These are phyloP conservation scores for Scophthalmus maximus DNA, from an alignment of 2,113 vertebrate species.

Conservation along the genomic window DNA sequence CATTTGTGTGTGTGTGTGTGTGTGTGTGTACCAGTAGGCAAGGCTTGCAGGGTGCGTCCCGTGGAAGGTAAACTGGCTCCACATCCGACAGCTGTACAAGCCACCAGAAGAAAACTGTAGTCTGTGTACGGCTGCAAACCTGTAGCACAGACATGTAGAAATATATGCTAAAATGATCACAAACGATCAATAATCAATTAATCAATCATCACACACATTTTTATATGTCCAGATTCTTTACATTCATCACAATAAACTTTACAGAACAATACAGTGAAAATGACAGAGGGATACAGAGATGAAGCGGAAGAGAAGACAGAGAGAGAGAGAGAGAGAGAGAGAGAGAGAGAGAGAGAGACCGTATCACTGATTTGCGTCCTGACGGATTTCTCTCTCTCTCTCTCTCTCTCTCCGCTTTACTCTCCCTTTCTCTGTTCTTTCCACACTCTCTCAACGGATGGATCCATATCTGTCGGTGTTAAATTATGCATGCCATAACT, in stretches of 20 bases:
- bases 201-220: background rate
- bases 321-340: constrained; percentile 1
- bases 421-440: constrained; percentile 65
- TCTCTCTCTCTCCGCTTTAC: constrained; percentile 33
- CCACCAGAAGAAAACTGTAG: constrained; percentile 88
- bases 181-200: background rate
- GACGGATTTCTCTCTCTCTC: constrained; percentile 4
- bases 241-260: background rate
- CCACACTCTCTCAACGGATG: constrained; percentile 77
- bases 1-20: constrained; percentile 16
- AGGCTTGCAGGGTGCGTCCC: constrained; percentile 89
- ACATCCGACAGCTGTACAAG: constrained; percentile 90
- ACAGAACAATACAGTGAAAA: background rate
- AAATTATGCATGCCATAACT: constrained; percentile 84
- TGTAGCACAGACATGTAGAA: constrained; percentile 65
- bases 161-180: background rate
- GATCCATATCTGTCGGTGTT: constrained; percentile 80
- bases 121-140: constrained; percentile 88
- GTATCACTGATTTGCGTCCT: constrained; percentile 26
- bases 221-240: too few species aligned
- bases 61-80: constrained; percentile 85
- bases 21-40: constrained; percentile 80
- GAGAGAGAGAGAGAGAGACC: constrained; percentile 4
- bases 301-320: background rate
- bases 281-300: background rate